Evolutionary conservation across 2,888 invertebrate genomes (phyloP).

Genomic region (Brachycybe producta): DNA sequence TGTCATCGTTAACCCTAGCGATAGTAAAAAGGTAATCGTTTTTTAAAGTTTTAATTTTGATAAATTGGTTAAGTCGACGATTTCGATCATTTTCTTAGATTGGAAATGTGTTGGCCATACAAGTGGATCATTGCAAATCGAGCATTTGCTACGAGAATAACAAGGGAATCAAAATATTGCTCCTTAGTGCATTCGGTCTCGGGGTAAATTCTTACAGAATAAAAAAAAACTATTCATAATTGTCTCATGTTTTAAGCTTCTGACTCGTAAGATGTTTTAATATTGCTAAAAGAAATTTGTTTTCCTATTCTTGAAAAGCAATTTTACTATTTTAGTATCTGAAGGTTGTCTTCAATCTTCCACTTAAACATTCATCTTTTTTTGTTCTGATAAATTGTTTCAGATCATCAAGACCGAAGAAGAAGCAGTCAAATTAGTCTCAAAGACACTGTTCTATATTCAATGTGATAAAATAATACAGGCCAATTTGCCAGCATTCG

Average conservation of each 20-base stretch:
- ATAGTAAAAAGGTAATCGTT: constrained; percentile 40
- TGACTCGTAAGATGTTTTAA: too few relatives aligned
- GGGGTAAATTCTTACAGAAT: constrained; percentile 36
- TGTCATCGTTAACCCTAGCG: constrained; percentile 53
- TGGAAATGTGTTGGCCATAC: constrained; percentile 45
- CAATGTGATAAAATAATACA: background rate
- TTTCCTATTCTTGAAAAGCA: too few relatives aligned
- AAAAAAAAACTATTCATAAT: too few relatives aligned
- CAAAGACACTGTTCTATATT: background rate
- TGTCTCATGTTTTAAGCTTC: too few relatives aligned
- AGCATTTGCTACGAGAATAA: constrained; percentile 43
- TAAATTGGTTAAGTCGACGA: too few relatives aligned
- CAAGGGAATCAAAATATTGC: constrained; percentile 45
- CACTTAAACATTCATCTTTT: too few relatives aligned
- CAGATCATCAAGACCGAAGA: too few relatives aligned
- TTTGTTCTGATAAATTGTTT: background rate
- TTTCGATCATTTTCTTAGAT: constrained; percentile 48
- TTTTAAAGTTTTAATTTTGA: background rate
- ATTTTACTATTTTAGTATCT: too few relatives aligned
- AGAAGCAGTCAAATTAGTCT: background rate
- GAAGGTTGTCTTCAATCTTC: too few relatives aligned
- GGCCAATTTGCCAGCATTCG: background rate
- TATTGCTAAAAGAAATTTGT: too few relatives aligned
- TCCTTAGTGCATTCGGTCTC: constrained; percentile 56
- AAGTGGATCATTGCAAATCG: constrained; percentile 54